phyloP scores from a whole-genome alignment of 2,888 invertebrate genomes.

The Drosophila kambysellisi region DNA sequence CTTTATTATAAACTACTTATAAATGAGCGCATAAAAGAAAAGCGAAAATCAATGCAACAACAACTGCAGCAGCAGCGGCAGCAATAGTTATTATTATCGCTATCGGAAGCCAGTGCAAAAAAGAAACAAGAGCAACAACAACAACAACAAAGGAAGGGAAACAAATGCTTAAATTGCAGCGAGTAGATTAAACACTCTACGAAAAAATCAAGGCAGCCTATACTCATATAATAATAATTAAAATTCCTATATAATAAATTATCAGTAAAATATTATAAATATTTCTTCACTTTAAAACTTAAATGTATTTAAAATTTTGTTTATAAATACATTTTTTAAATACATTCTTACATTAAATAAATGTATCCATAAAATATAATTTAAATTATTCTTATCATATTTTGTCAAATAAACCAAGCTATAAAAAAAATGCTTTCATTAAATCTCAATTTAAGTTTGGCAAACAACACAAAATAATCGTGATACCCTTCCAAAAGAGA shows the following conservation, averaged over 20 bases:
- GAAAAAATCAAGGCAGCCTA: background rate
- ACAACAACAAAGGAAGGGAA: conserved; percentile 1
- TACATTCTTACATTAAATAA: no score
- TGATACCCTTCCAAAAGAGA: conserved; percentile 21
- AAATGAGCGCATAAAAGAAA: conserved; percentile 62
- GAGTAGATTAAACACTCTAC: conserved; percentile 1
- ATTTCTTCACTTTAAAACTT: no score
- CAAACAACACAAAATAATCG: conserved; percentile 29
- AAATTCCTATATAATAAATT: no score
- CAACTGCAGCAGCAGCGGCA: conserved; percentile 6
- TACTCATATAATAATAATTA: background rate
- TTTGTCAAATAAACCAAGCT: background rate
- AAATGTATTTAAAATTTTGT: no score
- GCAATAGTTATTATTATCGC: conserved; percentile 50
- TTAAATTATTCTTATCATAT: background rate
- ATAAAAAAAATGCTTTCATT: background rate
- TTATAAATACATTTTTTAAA: no score
- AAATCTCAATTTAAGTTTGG: background rate
- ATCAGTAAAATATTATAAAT: no score
- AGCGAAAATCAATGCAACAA: conserved; percentile 62
- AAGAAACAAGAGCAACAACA: conserved; percentile 31
- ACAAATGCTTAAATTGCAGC: background rate
- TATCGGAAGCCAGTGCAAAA: conserved; percentile 53
- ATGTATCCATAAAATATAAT: no score
- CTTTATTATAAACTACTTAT: conserved; percentile 50